Base-by-base conservation (phyloP, 1,140 invertebrate genomes). In the Ruditapes philippinarum region DNA sequence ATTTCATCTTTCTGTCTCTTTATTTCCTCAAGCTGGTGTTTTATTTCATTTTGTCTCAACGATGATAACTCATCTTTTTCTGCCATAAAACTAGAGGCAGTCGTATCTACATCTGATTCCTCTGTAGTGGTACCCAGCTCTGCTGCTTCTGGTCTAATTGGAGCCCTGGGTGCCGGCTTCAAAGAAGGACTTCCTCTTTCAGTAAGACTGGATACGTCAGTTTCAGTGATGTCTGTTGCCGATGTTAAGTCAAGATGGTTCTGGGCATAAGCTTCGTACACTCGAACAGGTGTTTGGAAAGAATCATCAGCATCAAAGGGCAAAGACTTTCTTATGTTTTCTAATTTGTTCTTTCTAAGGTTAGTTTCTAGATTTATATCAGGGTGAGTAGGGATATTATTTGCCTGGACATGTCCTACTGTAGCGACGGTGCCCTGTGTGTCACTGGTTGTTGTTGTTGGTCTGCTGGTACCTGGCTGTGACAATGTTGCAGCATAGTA, bases 1-100 rank as follows among this genome's bases (percentile, higher is more conserved):
- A 94, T 93, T 17, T 91, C 91, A 22, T 94, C 93, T 86, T 94
- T 95, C 88, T 94, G 93, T 74, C 87, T 74, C 88, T 94, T 93
- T 57, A 95, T 94, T 65, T 93, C 93, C n/a, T 87, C 83, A 40
- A 95, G 78, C 65, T 95, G 94, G 33, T 89, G 60, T 31, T 87
- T 79, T 11, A 95, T 79, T 57, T 95, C 92, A 12, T 82, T 28
- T 81, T 93, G 93, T 54, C 94, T 88, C n/a, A 87, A 88, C 68
- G 91, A 89, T 38, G 91, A 93, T 19, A 79, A 60, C 14, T 90
- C 73, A 86, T 25, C 89, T 89, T 45, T 93, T 90, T 65, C 90
- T 90, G 31, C 91, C 89, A 51, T 79, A 84, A 74, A 93, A 70
- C n/a, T 91, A 33, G 9, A 19, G 45, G 12, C 57, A 38, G 91